Percentiles rank a stretch among this genome's conserved stretches.
These are phyloP conservation scores for Tympanoctomys barrerae DNA, from an alignment of 2,797 vertebrate genomes.

Conservation along the genomic window DNA sequence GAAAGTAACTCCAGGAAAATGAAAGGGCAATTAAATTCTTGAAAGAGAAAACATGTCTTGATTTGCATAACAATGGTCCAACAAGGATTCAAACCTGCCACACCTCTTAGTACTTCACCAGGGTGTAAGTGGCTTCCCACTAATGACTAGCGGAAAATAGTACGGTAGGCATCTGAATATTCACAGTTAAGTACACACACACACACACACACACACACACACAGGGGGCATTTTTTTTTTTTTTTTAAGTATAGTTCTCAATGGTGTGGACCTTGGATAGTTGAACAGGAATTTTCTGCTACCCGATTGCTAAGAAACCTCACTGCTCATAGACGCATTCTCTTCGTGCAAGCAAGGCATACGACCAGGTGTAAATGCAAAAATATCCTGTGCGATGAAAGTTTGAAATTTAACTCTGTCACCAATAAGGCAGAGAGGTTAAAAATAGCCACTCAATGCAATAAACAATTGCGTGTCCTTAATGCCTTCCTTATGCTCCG, in stretches of 20 bases:
- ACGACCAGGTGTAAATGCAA: constrained; percentile 41
- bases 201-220: background rate
- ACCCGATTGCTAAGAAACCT: background rate
- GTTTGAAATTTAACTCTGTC: constrained; percentile 64
- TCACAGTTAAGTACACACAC: background rate
- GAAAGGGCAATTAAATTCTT: constrained; percentile 85
- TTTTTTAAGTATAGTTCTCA: constrained; percentile 43
- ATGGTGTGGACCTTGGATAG: background rate
- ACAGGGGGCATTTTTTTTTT: constrained; percentile 20
- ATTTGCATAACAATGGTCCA: constrained; percentile 89
- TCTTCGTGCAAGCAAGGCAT: constrained; percentile 8
- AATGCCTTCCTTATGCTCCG: constrained; percentile 33
- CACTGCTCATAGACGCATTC: background rate
- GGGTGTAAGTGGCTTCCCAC: background rate
- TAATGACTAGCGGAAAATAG: background rate
- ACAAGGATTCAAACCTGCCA: constrained; percentile 72
- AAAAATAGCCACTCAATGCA: constrained; percentile 46
- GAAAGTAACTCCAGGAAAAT: constrained; percentile 63
- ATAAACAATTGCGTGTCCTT: constrained; percentile 49
- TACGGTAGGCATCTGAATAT: constrained; percentile 6
- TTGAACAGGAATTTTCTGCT: constrained; percentile 52
- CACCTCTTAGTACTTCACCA: constrained; percentile 71
- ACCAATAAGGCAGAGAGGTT: background rate
- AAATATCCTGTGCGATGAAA: constrained; percentile 49
- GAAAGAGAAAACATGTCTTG: constrained; percentile 85